Conservation (phyloP, 2,113 vertebrate species). For the Pelecanus crispus region DNA sequence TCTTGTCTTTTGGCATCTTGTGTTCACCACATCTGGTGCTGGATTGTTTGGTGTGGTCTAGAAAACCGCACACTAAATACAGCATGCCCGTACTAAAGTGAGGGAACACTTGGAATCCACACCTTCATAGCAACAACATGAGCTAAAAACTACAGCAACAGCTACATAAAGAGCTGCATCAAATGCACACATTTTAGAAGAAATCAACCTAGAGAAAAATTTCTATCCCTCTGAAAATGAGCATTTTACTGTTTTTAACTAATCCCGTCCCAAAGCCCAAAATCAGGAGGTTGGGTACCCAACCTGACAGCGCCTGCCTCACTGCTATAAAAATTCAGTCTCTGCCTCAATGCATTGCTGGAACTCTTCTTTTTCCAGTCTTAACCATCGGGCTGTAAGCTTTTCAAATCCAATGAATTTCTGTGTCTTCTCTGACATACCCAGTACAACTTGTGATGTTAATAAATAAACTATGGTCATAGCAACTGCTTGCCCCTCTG, state of each 20-base stretch:
- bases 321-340: not conserved
- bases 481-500: not conserved
- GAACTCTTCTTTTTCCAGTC: not conserved
- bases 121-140: not conserved
- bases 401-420: not conserved
- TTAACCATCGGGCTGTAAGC: not conserved
- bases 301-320: not conserved
- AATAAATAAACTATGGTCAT: not conserved
- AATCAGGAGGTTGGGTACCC: not conserved
- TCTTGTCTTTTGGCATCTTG: not conserved
- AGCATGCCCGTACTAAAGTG: not conserved
- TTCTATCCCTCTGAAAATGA: not conserved
- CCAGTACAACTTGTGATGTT: not conserved
- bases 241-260: not conserved
- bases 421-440: not conserved
- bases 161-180: not conserved
- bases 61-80: not conserved
- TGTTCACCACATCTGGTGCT: not conserved
- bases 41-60: not conserved
- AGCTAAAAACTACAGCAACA: not conserved
- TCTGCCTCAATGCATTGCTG: not conserved
- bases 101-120: not conserved
- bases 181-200: not conserved
- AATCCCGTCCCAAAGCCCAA: not conserved
- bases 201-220: not conserved